phyloP scores from a whole-genome alignment of 2,888 invertebrate genomes.

The Caenorhabditis sulstoni region DNA sequence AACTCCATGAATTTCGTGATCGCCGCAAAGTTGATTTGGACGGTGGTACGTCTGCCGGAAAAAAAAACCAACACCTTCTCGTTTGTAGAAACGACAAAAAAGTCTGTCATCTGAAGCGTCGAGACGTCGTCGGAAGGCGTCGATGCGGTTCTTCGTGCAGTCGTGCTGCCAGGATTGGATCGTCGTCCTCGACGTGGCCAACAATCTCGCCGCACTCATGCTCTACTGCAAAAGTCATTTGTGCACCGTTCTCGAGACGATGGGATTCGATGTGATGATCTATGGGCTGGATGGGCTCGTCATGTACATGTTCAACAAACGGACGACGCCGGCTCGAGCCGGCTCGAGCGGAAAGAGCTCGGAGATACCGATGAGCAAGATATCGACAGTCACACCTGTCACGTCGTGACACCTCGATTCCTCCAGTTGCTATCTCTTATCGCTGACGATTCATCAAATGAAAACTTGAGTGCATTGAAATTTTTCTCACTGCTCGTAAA shows the following conservation, averaged over 20 bases:
- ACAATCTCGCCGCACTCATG: slow-evolving; percentile 10
- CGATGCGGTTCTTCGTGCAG: slow-evolving; percentile 29
- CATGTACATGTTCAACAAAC: slow-evolving; percentile 21
- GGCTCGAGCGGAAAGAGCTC: too few relatives aligned
- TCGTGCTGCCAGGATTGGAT: slow-evolving; percentile 43
- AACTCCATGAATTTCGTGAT: background rate
- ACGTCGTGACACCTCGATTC: too few relatives aligned
- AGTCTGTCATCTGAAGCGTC: slow-evolving; percentile 7
- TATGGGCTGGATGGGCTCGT: slow-evolving; percentile 36
- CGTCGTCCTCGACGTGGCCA: slow-evolving; percentile 15
- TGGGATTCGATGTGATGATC: slow-evolving; percentile 24
- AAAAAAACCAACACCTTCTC: too few relatives aligned
- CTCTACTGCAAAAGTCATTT: background rate
- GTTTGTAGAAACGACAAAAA: slow-evolving; percentile 8
- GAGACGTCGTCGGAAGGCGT: background rate
- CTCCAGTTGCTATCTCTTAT: too few relatives aligned
- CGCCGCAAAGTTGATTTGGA: too few relatives aligned
- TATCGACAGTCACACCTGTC: too few relatives aligned
- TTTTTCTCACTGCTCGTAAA: too few relatives aligned
- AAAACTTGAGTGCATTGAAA: too few relatives aligned
- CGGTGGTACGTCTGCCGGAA: too few relatives aligned
- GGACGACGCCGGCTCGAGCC: too few relatives aligned
- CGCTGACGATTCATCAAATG: too few relatives aligned
- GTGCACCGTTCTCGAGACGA: slow-evolving; percentile 13
- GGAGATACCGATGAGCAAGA: too few relatives aligned